Evolutionary conservation across 1,140 invertebrate genomes (phyloP).

Genomic region (Panagrolaimus sp.): DNA sequence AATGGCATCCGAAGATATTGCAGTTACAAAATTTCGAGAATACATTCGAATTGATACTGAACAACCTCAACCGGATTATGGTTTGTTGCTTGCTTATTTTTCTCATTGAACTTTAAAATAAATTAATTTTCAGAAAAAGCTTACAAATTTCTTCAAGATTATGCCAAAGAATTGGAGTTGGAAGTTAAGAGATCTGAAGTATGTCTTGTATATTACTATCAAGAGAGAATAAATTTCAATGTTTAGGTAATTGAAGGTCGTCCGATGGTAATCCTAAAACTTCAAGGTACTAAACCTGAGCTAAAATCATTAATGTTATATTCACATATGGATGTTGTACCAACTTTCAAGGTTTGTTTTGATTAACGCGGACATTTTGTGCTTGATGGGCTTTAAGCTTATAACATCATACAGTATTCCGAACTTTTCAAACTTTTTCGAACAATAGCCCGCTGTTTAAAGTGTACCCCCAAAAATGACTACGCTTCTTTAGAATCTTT

Average conservation of each 20-base stretch:
- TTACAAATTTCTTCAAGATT: constrained; percentile 69
- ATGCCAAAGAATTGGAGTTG: constrained; percentile 69
- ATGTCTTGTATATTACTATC: constrained; percentile 20
- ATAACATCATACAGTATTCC: too few species aligned
- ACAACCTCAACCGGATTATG: constrained; percentile 76
- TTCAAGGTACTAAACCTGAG: constrained; percentile 70
- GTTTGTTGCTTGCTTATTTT: constrained; percentile 63
- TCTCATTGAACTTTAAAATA: constrained; percentile 17
- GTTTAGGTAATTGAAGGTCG: constrained; percentile 65
- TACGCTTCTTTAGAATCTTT: too few species aligned
- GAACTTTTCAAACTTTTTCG: too few species aligned
- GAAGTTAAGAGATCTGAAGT: constrained; percentile 63
- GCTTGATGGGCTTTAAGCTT: too few species aligned
- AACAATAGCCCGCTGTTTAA: too few species aligned
- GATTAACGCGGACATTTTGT: too few species aligned
- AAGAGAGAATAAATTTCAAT: constrained; percentile 15
- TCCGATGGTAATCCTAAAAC: constrained; percentile 76
- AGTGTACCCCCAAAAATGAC: too few species aligned
- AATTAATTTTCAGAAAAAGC: constrained; percentile 67
- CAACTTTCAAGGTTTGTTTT: constrained; percentile 74
- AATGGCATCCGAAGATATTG: constrained; percentile 63
- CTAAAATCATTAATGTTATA: constrained; percentile 75
- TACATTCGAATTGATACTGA: constrained; percentile 75
- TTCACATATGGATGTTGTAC: constrained; percentile 90
- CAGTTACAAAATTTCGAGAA: constrained; percentile 72